Percentiles rank a stretch among this genome's conserved stretches.
These are phyloP conservation scores for Mus spicilegus DNA, from an alignment of 2,113 vertebrate species.

Conservation along the genomic window DNA sequence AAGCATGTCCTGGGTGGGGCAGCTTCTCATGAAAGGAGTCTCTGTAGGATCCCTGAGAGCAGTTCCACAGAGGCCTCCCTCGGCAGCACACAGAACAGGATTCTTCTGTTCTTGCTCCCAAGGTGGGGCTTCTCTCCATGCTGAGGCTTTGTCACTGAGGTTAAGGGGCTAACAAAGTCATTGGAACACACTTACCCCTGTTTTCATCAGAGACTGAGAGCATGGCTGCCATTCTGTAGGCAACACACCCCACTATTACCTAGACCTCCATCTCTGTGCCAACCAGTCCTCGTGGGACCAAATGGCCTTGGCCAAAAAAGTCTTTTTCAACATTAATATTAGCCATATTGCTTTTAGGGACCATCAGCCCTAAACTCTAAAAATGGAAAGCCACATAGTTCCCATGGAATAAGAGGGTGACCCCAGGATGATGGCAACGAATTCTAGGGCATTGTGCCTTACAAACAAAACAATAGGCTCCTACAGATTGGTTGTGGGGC, in stretches of 20 bases:
- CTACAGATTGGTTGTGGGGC: not conserved
- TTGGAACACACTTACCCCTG: not conserved
- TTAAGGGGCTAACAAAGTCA: not conserved
- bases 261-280: constrained; percentile 76
- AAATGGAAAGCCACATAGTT: not conserved
- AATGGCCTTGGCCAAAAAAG: constrained; percentile 73
- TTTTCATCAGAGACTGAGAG: not conserved
- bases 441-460: not conserved
- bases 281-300: constrained; percentile 51
- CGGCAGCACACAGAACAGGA: not conserved
- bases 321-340: constrained; percentile 82
- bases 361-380: constrained; percentile 73
- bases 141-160: constrained; percentile 50
- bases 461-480: not conserved
- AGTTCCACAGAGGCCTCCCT: constrained; percentile 42
- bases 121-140: constrained; percentile 65
- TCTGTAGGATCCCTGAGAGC: constrained; percentile 1
- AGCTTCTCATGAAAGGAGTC: constrained; percentile 68
- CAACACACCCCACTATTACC: constrained; percentile 46
- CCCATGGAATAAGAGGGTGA: not conserved
- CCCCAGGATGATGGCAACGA: not conserved
- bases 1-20: constrained; percentile 21
- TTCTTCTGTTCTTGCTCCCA: constrained; percentile 71
- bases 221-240: not conserved
- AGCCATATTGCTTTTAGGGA: constrained; percentile 82